Evolutionary conservation across 2,797 vertebrate species (phyloP), one percentile per base, ranked within the genome.

Genomic region (Perodicticus potto): DNA sequence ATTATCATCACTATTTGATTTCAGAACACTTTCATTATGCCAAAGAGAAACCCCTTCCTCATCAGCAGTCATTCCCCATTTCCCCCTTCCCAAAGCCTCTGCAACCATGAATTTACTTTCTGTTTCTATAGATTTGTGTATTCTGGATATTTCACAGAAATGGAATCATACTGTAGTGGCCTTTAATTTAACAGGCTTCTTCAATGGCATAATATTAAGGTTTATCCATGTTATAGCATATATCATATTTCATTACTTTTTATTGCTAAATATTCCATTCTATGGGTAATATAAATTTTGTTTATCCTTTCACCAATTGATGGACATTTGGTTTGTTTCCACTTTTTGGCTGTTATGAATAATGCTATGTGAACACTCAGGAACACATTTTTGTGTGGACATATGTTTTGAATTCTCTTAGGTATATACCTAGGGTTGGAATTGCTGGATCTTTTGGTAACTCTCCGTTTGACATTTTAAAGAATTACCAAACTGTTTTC

Each of bases 401-500:
- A 19, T 82, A 37, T 69, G 10, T 27, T 94, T 85, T 93, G 37
- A 70, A 74, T 87, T 86, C 37, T 91, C 34, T 67, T 55, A 74
- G 37, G 22, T 76, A 29, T 67, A 27, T 57, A 83, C 32, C 34
- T 67, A 34, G 34, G 61, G 88, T n/a, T 77, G 3, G 57, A 78
- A 84, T 93, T 83, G 23, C 32, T 77, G 14, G 17, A n/a, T 57
- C 65, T 59, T 88, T 55, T 87, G 72, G n/a, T 89, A 53, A 67
- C 13, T 55, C 69, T 86, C 3, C 57, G 19, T 55, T 85, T 91
- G 73, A 45, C 37, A 78, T 91, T 93, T 95, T 73, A 77, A 88
- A 88, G 81, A 91, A 78, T 37, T 57, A 22, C 29, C 25, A 89
- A 82, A 78, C 57, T 89, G 43, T 87, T 88, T 61, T 94, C 70